A percentile compares a stretch with the other conserved stretches of the same genome.
phyloP scores from a whole-genome alignment of 1,140 invertebrate genomes.

The Hyposmocoma kahamanoa region DNA sequence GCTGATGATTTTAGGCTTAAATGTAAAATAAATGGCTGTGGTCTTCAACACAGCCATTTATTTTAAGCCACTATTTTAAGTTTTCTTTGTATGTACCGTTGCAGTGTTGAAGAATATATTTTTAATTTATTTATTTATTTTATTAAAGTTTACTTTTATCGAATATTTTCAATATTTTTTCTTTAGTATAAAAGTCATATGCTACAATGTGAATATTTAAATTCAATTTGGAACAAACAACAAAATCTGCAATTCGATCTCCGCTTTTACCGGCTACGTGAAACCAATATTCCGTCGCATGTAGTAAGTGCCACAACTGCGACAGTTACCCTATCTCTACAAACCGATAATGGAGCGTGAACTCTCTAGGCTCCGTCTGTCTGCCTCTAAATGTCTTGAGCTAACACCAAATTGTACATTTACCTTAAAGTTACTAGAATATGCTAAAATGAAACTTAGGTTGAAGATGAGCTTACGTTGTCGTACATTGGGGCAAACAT shows the following conservation, averaged over 20 bases:
- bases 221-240: constrained; percentile 4
- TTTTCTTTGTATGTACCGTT: no score
- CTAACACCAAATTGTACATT: constrained; percentile 1
- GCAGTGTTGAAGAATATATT: no score
- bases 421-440: neutral
- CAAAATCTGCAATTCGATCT: constrained; percentile 6
- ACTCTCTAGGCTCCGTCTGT: constrained; percentile 45
- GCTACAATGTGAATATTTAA: constrained; percentile 9
- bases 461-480: neutral
- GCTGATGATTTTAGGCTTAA: no score
- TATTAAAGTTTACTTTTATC: no score
- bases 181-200: no score
- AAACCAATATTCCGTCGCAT: constrained; percentile 8
- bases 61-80: no score
- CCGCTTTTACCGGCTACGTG: constrained; percentile 16
- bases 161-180: no score
- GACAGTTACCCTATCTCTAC: constrained; percentile 44
- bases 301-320: constrained; percentile 45
- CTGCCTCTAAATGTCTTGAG: constrained; percentile 35
- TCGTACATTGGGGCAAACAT: neutral
- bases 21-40: no score
- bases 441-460: no score
- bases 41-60: no score
- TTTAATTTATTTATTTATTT: no score
- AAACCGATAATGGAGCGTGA: constrained; percentile 59